phyloP scores from a whole-genome alignment of 64 coral and sea anemone species.

The Actinia equina region DNA sequence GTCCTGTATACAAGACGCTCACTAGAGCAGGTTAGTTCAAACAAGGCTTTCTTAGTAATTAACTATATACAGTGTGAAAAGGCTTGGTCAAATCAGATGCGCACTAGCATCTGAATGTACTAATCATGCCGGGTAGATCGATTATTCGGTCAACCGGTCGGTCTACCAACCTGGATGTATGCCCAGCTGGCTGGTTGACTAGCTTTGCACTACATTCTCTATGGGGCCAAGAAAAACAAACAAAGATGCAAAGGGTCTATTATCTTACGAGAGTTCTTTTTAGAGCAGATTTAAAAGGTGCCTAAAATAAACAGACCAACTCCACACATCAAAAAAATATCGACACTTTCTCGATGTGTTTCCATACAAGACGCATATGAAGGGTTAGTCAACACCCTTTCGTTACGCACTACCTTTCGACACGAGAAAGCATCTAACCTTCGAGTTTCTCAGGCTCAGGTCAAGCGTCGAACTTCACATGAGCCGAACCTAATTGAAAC shows the following conservation, averaged over 20 bases:
- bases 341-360: not conserved
- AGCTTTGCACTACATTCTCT: too few relatives aligned
- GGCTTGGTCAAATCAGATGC: not conserved
- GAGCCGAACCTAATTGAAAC: too few relatives aligned
- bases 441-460: not conserved
- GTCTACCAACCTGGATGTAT: not conserved
- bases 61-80: not conserved
- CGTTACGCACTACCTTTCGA: too few relatives aligned
- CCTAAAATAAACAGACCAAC: not conserved
- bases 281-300: not conserved
- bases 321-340: not conserved
- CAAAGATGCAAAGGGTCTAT: not conserved
- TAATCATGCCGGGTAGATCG: too few relatives aligned
- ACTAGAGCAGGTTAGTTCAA: conserved; percentile 78
- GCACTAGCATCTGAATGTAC: not conserved
- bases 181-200: not conserved
- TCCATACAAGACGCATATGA: not conserved
- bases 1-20: conserved; percentile 96
- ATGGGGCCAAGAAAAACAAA: too few relatives aligned
- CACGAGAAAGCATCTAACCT: too few relatives aligned
- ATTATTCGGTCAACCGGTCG: too few relatives aligned
- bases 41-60: too few relatives aligned
- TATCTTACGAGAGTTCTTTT: not conserved
- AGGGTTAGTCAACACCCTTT: not conserved
- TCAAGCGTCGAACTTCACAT: not conserved